A percentile compares a stretch with the other conserved stretches of the same genome.
Evolutionary conservation across 1,140 invertebrate genomes (phyloP).

Genomic region (Tetranychus urticae): DNA sequence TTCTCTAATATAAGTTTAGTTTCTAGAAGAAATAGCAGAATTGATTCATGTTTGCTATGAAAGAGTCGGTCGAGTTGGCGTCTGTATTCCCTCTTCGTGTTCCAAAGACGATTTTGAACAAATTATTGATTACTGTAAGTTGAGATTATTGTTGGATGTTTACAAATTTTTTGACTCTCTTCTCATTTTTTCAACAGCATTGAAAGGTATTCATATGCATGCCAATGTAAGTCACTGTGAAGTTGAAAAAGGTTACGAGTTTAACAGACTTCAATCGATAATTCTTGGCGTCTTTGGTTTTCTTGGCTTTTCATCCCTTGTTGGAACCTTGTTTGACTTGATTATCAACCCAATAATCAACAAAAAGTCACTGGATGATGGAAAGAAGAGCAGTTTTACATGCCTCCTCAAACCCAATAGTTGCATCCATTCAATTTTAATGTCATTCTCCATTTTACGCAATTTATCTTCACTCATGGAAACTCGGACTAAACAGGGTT

Average conservation of each 20-base stretch:
- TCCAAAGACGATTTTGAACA: slow-evolving; percentile 2
- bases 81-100: slow-evolving; percentile 7
- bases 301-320: neutral
- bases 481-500: neutral
- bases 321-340: neutral
- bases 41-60: slow-evolving; percentile 4
- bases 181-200: neutral
- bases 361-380: no score
- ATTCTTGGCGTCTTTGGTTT: neutral
- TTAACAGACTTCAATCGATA: neutral
- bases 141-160: neutral
- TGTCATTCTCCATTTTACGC: neutral
- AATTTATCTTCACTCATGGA: neutral
- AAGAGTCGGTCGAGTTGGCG: neutral
- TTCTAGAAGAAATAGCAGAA: slow-evolving; percentile 1
- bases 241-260: neutral
- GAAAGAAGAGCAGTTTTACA: no score
- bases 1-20: neutral
- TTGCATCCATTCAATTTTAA: neutral
- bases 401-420: neutral
- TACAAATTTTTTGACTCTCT: no score
- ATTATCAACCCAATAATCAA: neutral
- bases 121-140: slow-evolving; percentile 3
- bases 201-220: neutral
- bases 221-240: neutral